A percentile compares a stretch with the other conserved stretches of the same genome.
These are phyloP conservation scores for Anseranas semipalmata DNA, from an alignment of 2,113 vertebrate genomes.

Conservation along the genomic window DNA sequence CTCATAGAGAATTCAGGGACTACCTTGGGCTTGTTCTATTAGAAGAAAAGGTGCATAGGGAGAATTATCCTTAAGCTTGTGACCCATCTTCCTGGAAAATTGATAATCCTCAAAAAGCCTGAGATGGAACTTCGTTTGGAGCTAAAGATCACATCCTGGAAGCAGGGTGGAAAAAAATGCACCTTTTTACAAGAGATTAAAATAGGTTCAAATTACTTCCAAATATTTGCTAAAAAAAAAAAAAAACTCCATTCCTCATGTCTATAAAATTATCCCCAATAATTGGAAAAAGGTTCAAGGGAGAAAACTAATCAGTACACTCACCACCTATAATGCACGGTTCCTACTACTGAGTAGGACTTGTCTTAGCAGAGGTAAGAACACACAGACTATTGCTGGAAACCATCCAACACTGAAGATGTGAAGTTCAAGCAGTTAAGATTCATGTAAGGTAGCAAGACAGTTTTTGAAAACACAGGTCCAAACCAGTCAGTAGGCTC, in stretches of 20 bases:
- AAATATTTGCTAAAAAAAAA: background rate
- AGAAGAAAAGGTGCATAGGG: background rate
- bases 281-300: background rate
- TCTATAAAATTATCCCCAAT: background rate
- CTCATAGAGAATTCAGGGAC: background rate
- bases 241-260: background rate
- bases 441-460: background rate
- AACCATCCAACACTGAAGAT: background rate
- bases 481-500: background rate
- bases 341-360: background rate
- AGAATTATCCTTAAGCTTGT: background rate
- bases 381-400: accelerated
- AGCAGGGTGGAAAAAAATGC: background rate
- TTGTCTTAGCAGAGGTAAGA: background rate
- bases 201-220: background rate
- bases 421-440: background rate
- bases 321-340: background rate
- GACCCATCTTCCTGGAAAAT: background rate
- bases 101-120: background rate
- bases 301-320: background rate
- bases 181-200: background rate
- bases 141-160: background rate
- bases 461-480: background rate
- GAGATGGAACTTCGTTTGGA: background rate
- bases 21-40: background rate